phyloP scores from a whole-genome alignment of 2,888 invertebrate species.

The Amblyteles armatorius region DNA sequence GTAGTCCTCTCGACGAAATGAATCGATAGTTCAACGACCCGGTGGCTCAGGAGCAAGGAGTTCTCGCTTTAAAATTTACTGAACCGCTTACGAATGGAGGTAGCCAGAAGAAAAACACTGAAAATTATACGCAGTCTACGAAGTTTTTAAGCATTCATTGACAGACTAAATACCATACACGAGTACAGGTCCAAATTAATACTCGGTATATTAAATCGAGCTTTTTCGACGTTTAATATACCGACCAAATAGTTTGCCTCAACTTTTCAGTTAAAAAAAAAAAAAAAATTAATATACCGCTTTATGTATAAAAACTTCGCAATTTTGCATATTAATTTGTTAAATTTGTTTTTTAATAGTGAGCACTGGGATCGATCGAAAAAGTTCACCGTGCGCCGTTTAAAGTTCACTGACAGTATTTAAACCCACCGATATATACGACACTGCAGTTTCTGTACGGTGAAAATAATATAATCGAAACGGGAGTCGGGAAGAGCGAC shows the following conservation, averaged over 20 bases:
- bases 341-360: not conserved
- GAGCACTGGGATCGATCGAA: not conserved
- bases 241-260: not conserved
- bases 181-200: not conserved
- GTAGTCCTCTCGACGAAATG: slow-evolving; percentile 47
- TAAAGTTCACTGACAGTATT: not conserved
- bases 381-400: not conserved
- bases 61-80: slow-evolving; percentile 46
- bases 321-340: not conserved
- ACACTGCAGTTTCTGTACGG: not conserved
- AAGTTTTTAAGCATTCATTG: not conserved
- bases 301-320: not conserved
- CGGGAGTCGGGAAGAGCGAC: slow-evolving; percentile 12
- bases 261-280: not conserved
- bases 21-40: slow-evolving; percentile 65
- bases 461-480: slow-evolving; percentile 12
- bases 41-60: slow-evolving; percentile 35
- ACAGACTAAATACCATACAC: no score
- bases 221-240: not conserved
- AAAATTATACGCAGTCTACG: not conserved
- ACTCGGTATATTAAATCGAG: not conserved
- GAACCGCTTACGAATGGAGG: not conserved
- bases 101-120: not conserved
- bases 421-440: not conserved
- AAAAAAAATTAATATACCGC: not conserved